Evolutionary conservation across 2,113 vertebrate species (phyloP), one percentile per base, ranked within the genome.

Genomic region (Salminus brasiliensis): DNA sequence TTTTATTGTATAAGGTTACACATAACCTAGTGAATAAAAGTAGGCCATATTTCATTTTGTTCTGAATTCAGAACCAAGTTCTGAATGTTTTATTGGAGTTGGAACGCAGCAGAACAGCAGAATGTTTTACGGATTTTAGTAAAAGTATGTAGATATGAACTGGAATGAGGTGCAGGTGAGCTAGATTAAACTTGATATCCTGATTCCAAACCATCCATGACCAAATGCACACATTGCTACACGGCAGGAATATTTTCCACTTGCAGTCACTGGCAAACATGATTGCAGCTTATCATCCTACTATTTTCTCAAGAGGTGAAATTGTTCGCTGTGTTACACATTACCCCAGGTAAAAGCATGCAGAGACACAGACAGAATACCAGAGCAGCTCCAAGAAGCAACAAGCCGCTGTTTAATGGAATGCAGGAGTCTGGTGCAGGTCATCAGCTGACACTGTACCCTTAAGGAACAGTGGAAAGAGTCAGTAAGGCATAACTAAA

Each of bases 291-390:
- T 66, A 39, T 76, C 29, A 71, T 75, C 7, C 2, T 41, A n/a
- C 57, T 39, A 45, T 41, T 41, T 72, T n/a, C 30, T 73, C 78
- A 68, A 23, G 66, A 78, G 29, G 29, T 59, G 63, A 32, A 43
- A 78, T 62, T 55, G 21, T 57, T 15, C 15, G 69, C 30, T 81
- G 16, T 21, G 3, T 57, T 36, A 74, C 32, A 59, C 15, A 53
- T 79, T 23, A 82, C 27, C 74, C 45, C 63, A 83, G 68, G 59
- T 80, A 80, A 10, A 72, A 83, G 83, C 86, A 32, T 83, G 89
- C 84, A 83, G 79, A 84, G 83, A 85, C 85, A 83, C 16, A 88
- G 30, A 79, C 60, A 39, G 74, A 84, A 85, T 84, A 73, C 71
- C 83, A 69, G 52, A 78, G 43, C 66, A 49, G 63, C 12, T 45